Evolutionary conservation across 2,888 invertebrate genomes (phyloP).

Genomic region (Subacronicta megacephala): DNA sequence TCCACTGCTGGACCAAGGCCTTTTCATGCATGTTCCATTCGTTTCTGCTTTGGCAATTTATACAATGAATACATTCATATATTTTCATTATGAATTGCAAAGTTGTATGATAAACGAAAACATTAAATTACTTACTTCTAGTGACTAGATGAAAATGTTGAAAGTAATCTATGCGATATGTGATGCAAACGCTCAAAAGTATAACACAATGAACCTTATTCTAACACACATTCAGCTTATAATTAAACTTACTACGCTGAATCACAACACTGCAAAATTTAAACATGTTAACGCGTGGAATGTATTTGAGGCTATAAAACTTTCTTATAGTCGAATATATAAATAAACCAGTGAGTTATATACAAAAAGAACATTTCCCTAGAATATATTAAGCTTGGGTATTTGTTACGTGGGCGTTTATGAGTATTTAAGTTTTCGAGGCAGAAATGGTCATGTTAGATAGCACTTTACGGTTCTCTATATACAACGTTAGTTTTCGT

Average conservation of each 20-base stretch:
- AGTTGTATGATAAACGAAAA: constrained; percentile 15
- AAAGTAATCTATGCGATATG: constrained; percentile 71
- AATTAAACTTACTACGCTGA: constrained; percentile 61
- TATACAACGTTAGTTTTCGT: too few relatives aligned
- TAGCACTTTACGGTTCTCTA: constrained; percentile 13
- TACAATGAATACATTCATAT: too few relatives aligned
- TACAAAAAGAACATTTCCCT: constrained; percentile 9
- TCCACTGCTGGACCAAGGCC: too few relatives aligned
- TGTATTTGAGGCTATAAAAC: constrained; percentile 46
- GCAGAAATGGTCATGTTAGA: constrained; percentile 13
- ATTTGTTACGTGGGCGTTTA: constrained; percentile 11
- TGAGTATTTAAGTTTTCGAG: constrained; percentile 15
- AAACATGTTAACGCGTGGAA: constrained; percentile 62
- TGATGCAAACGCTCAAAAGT: constrained; percentile 69
- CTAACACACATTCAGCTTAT: constrained; percentile 51
- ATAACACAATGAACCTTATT: constrained; percentile 64
- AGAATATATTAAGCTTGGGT: constrained; percentile 9
- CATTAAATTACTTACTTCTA: constrained; percentile 36
- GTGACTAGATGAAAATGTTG: constrained; percentile 61
- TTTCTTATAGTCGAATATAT: constrained; percentile 6
- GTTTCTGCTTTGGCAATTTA: too few relatives aligned
- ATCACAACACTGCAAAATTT: constrained; percentile 78
- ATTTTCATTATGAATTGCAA: constrained; percentile 2
- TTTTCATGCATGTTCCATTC: too few relatives aligned
- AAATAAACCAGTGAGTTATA: constrained; percentile 23